Evolutionary conservation across 2,888 invertebrate species (phyloP), one percentile per base, ranked within the genome.

Genomic region (Cosmorhoe ocellata): DNA sequence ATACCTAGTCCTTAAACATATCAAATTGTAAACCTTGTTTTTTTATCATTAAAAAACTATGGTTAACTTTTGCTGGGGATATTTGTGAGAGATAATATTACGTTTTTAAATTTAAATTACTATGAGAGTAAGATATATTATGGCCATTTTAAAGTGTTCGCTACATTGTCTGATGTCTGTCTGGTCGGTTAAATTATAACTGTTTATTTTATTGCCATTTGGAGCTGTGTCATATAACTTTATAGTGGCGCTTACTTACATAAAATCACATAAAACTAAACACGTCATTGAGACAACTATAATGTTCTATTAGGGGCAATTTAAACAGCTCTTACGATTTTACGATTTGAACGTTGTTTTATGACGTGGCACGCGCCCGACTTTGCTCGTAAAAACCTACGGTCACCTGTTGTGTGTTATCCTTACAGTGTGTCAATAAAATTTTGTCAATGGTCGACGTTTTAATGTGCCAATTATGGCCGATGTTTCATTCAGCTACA

Each of bases 401-500:
- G 84, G 87, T 87, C 88, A 88, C 87, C 87, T 88, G 88, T 85
- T 85, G 84, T 79, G 62, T 69, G 74, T 71, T 75, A 76, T 75
- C 74, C 74, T 73, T 74, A 74, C 75, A 76, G 76, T 77, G 72
- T 79, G 78, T 76, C 79, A 77, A 83, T 84, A 82, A 81, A 83
- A 80, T 77, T 79, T 79, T 71, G 79, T 82, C 84, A 84, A 83
- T 84, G 83, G 75, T 67, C 72, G 75, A 71, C 72, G 68, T 77
- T 83, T 83, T 83, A 83, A 83, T 83, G 75, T 71, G 79, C 78
- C 79, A 82, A 81, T 81, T 80, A 81, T 77, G 80, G 64, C 67
- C 74, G 67, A 75, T 76, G 76, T 75, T 80, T 80, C 84, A 83
- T 82, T 83, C 79, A 78, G 66, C 69, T 71, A 57, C 57, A 59